Evolutionary conservation across 2,797 vertebrate genomes (phyloP), one percentile per base, ranked within the genome.

Genomic region (Falco naumanni): DNA sequence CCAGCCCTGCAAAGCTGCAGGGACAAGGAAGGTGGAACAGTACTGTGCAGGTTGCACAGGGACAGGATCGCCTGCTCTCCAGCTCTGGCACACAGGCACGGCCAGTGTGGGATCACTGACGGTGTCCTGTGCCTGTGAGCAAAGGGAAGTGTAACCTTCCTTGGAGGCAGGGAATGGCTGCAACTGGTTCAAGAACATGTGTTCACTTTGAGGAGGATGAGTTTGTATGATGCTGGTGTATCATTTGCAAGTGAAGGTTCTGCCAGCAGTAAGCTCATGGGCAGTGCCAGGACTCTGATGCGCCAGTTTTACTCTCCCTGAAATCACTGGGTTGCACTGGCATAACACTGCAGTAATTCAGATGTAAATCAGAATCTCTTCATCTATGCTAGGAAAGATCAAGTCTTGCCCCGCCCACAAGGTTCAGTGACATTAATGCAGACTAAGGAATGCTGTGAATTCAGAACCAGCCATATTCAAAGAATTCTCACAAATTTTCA

Each of bases 401-500:
- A 65, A 78, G 17, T 74, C 83, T 75, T 70, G 9, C 24, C 17
- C 20, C 20, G 61, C 26, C 57, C 54, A 53, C 0, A 1, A 65
- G 20, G 14, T 82, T 88, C 51, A 64, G 6, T 41, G 37, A 68
- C n/a, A 85, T 88, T 64, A 80, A 54, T 60, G 28, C 41, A 76
- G 37, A 59, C 20, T 43, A 65, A 78, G 33, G n/a, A 28, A 60
- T 1, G 0, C 2, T 70, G 26, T 61, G 48, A 70, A 70, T 82
- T 81, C 85, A 77, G 75, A 89, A 64, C 16, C 56, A 89, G 45
- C 16, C 60, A 25, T 68, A 59, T 76, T 89, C 64, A 84, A 68
- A 61, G 48, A 88, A 78, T 63, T 83, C 50, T 71, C 21, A 60
- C 50, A 41, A 25, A 65, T 77, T 80, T 76, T 64, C 31, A 76